Evolutionary conservation across 2,113 vertebrate genomes (phyloP).

Genomic region (Microtus montanus): DNA sequence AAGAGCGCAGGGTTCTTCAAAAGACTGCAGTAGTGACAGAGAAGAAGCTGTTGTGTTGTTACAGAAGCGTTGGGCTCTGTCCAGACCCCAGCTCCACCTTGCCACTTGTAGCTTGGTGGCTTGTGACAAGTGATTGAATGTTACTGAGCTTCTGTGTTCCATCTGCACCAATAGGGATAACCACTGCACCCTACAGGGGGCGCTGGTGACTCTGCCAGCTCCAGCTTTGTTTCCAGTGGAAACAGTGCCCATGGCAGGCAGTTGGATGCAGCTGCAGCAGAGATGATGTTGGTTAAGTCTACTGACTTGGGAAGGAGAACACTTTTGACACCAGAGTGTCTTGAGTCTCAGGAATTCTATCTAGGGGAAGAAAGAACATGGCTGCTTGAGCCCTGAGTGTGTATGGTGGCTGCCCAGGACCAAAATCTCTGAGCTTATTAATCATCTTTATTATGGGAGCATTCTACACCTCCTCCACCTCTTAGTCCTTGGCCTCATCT

Average conservation of each 20-base stretch:
- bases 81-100: neutral
- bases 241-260: neutral
- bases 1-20: neutral
- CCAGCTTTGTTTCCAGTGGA: neutral
- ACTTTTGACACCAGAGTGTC: rapidly evolving
- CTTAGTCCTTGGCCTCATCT: neutral
- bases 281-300: neutral
- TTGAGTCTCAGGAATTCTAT: neutral
- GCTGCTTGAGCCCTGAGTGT: neutral
- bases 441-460: neutral
- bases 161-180: neutral
- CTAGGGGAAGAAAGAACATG: neutral
- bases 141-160: neutral
- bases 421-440: neutral
- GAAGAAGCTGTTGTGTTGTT: neutral
- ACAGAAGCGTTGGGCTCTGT: neutral
- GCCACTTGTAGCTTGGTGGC: neutral
- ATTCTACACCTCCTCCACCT: neutral
- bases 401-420: neutral
- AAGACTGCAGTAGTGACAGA: neutral
- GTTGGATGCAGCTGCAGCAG: neutral
- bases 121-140: neutral
- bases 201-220: neutral
- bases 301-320: neutral
- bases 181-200: neutral